These are phyloP conservation scores for Fragum fragum DNA, from an alignment of 2,888 invertebrate genomes.

Conservation along the genomic window DNA sequence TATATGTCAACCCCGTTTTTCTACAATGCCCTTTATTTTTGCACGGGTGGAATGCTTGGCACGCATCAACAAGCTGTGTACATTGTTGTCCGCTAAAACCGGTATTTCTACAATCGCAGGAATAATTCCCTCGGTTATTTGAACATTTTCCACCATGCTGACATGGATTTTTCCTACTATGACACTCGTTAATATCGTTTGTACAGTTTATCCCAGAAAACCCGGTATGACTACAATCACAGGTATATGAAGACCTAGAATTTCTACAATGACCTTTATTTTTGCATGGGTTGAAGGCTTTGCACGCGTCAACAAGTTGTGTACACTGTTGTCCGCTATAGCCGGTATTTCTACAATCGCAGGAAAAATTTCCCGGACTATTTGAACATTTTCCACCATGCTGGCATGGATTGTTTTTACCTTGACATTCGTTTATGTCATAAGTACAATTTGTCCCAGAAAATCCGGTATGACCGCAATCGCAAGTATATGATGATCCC, in stretches of 20 bases:
- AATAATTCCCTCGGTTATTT: not conserved
- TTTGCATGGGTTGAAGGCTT: conserved; percentile 87
- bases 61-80: conserved; percentile 38
- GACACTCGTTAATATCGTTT: not conserved
- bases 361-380: not conserved
- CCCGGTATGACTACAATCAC: not conserved
- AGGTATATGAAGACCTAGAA: not conserved
- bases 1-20: conserved; percentile 17
- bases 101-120: not conserved
- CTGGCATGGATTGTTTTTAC: not conserved
- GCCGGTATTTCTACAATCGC: conserved; percentile 17
- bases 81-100: conserved; percentile 54
- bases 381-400: not conserved
- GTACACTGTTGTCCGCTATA: conserved; percentile 41
- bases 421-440: conserved; percentile 6
- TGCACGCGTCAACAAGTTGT: conserved; percentile 92
- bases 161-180: not conserved
- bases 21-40: conserved; percentile 44
- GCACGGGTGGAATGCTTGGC: conserved; percentile 45
- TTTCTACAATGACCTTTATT: not conserved
- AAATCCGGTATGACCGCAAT: not conserved
- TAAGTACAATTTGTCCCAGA: not conserved
- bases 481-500: not conserved
- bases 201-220: not conserved
- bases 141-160: not conserved